Base-by-base conservation (phyloP, 1,140 invertebrate species). In the Battus philenor region DNA sequence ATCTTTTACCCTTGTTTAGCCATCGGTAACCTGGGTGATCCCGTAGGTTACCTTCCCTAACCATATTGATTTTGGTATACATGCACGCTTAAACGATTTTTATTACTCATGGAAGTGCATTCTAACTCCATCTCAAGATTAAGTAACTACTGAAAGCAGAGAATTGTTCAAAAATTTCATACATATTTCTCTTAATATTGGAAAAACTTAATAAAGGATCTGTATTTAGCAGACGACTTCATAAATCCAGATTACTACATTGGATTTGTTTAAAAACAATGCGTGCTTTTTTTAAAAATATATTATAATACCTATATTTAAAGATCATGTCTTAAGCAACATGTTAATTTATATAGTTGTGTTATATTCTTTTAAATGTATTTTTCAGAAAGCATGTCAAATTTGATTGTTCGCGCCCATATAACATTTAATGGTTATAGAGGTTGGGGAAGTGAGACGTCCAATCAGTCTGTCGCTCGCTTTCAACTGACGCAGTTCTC, bases 11-110 rank as follows among this genome's bases (percentile, higher is more conserved):
- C 47, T 18, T 50, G 54, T 76, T 64, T 69, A 62, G 33, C 47
- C 67, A 55, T 50, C 45, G 60, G 75, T 79, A 59, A 62, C 72
- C 72, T 50, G 57, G 68, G 68, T 56, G 56, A 79, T 76, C 65
- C 69, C 51, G 36, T 20, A 29, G 31, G 57, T 51, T 46, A 39
- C 34, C 26, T 47, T 54, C 31, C 47, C 48, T 16, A 39, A 26
- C 33, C 31, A n/a, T 70, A 70, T 75, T 57, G 68, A 75, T 71
- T 54, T 46, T 10, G 22, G n/a, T n/a, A n/a, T n/a, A 47, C 47
- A 47, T 59, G 56, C 54, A 62, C 55, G 10, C 10, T 7, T 26
- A 26, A 22, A 22, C 8, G 20, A 4, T 22, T 8, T 22, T 4
- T 22, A 22, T 22, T n/a, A n/a, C n/a, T n/a, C n/a, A n/a, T n/a